Conservation (phyloP, 2,888 invertebrate species). For the Ptychoptera contaminata region DNA sequence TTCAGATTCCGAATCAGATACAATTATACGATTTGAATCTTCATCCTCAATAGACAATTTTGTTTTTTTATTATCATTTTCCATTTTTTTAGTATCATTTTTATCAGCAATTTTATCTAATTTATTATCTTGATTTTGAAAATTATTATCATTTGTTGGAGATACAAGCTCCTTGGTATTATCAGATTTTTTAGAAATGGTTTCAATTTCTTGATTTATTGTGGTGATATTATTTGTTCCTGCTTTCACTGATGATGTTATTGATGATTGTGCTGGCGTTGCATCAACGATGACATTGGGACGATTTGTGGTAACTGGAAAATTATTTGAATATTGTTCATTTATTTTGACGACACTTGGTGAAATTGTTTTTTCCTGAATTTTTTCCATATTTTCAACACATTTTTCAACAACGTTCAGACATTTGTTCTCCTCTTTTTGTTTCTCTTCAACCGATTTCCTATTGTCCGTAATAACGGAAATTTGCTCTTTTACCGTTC, state of each 20-base stretch:
- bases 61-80: slow-evolving; percentile 14
- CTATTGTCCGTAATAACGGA: slow-evolving; percentile 4
- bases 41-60: background rate
- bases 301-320: slow-evolving; percentile 2
- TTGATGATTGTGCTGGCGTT: background rate
- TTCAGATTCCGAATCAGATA: slow-evolving; percentile 25
- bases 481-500: slow-evolving; percentile 1
- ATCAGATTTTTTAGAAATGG: slow-evolving; percentile 11
- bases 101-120: background rate
- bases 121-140: slow-evolving; percentile 25
- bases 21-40: background rate
- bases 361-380: background rate
- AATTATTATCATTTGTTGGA: slow-evolving; percentile 33
- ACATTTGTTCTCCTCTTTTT: too few relatives aligned
- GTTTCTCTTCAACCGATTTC: background rate
- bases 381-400: background rate
- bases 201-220: slow-evolving; percentile 4
- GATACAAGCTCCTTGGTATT: slow-evolving; percentile 22
- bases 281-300: slow-evolving; percentile 14
- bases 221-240: slow-evolving; percentile 7
- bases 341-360: slow-evolving; percentile 11
- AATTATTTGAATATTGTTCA: slow-evolving; percentile 4
- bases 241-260: slow-evolving; percentile 7
- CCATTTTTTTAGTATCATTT: slow-evolving; percentile 19
- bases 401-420: background rate